A percentile compares a stretch with the other conserved stretches of the same genome.
phyloP scores from a whole-genome alignment of 2,888 invertebrate species.

The Lasioglossum calceatum region DNA sequence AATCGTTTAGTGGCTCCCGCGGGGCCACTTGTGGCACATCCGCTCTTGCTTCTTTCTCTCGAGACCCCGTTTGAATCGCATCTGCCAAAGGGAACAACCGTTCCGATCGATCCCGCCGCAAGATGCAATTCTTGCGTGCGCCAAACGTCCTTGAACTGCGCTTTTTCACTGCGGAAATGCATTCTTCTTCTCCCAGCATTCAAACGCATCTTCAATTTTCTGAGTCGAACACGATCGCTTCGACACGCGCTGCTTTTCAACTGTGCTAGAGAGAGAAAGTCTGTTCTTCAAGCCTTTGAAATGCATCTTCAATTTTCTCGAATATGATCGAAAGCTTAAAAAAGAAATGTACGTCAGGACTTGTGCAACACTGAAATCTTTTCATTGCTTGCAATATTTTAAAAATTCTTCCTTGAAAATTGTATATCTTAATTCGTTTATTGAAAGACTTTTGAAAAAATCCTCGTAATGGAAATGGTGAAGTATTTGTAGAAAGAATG shows the following conservation, averaged over 20 bases:
- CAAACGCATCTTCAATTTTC: neutral
- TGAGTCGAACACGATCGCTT: neutral
- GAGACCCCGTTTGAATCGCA: slow-evolving; percentile 57
- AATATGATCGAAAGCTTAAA: too few species aligned
- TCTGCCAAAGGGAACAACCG: slow-evolving; percentile 19
- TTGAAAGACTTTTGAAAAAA: too few species aligned
- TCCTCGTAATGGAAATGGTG: too few species aligned
- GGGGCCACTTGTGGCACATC: slow-evolving; percentile 54
- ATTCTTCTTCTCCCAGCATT: neutral
- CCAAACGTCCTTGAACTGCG: neutral
- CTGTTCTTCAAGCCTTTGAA: neutral
- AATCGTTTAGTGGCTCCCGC: slow-evolving; percentile 51
- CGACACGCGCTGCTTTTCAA: neutral
- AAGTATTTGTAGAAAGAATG: neutral
- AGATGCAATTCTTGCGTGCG: neutral
- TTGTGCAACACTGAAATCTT: too few species aligned
- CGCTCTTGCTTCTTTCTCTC: slow-evolving; percentile 47
- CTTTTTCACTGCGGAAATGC: neutral
- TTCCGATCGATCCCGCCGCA: neutral
- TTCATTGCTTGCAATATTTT: too few species aligned
- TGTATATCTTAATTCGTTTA: too few species aligned
- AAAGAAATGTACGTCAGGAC: too few species aligned
- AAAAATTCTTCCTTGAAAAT: too few species aligned
- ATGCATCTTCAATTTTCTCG: neutral
- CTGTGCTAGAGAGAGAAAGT: neutral